Conservation (phyloP, 2,888 invertebrate genomes). For the Chymomyza amoena region DNA sequence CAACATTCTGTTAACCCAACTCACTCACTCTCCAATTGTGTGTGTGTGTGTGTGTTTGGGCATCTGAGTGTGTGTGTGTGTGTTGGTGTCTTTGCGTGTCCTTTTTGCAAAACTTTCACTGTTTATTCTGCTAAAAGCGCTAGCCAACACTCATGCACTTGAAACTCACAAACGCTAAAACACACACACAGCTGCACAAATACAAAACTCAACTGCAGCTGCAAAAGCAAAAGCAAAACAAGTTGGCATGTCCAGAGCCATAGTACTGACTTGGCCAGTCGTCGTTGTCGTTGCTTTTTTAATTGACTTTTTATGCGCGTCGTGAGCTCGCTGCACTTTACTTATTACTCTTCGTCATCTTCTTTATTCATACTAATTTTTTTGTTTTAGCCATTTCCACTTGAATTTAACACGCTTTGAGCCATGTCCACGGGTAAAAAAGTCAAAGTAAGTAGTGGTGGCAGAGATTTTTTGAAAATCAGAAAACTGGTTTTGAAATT, state of each 20-base stretch:
- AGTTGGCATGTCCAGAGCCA: conserved; percentile 10
- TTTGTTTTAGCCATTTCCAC: conserved; percentile 15
- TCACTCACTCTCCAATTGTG: conserved; percentile 8
- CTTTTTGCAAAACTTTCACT: conserved; percentile 71
- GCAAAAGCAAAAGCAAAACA: conserved; percentile 39
- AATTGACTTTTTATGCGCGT: conserved; percentile 73
- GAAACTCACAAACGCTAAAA: conserved; percentile 36
- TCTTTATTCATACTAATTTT: conserved; percentile 3
- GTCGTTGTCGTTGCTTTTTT: conserved; percentile 41
- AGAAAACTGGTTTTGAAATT: too few relatives aligned
- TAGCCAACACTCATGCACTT: conserved; percentile 69
- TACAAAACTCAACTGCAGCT: conserved; percentile 25
- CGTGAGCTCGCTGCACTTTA: conserved; percentile 50
- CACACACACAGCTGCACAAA: conserved; percentile 17
- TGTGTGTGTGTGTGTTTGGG: conserved; percentile 13
- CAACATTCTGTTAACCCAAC: conserved; percentile 40
- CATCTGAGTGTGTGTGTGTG: conserved; percentile 49
- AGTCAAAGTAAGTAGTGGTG: not conserved
- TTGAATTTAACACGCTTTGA: conserved; percentile 70
- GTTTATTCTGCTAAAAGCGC: conserved; percentile 73
- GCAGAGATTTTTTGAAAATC: not conserved
- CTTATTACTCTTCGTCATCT: conserved; percentile 16
- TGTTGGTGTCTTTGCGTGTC: conserved; percentile 51
- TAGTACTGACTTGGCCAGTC: conserved; percentile 1
- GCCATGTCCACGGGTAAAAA: conserved; percentile 4